Base-by-base conservation (phyloP, 1,140 invertebrate species). In the Diorhabda elongata region DNA sequence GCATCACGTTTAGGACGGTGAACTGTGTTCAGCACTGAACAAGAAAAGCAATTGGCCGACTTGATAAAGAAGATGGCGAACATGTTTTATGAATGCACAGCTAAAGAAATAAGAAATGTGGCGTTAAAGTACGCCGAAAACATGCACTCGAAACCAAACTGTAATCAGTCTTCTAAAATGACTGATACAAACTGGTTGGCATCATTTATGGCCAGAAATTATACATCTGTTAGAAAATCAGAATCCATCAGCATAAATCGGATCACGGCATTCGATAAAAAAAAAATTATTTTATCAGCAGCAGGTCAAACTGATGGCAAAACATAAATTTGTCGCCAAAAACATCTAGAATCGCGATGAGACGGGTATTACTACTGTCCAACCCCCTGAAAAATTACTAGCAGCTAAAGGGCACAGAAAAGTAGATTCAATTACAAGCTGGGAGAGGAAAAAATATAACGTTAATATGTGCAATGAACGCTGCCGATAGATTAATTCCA, bases 241-340 rank as follows among this genome's bases (percentile, higher is more conserved):
- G 68, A 71, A 71, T 58, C 56, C 56, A 76, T 74, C 9, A 73
- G 57, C 44, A 52, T 75, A 44, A 74, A 71, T 64, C 59, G 73
- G 64, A 45, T 69, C 26, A 75, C 64, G 44, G 70, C 65, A 60
- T 77, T 76, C 61, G 76, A 76, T 62, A 63, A 58, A 66, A 64
- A 11, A 71, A 64, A 65, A 64, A 9, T 5, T 69, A 45, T 77
- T 77, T 74, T 73, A 83, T 75, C 58, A 84, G 82, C 61, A 43
- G 11, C 45, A 56, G 9, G 58, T 26, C 6, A 41, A 11, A 8
- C 42, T 68, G 45, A 26, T 69, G 64, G 68, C 67, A 69, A 68
- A 62, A 68, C 44, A 62, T 60, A 44, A 68, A 59, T 52, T 68
- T 52, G 61, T 41, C 42, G 26, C 61, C 26, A 62, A 41, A 62